Evolutionary conservation across 2,113 vertebrate genomes (phyloP).

Genomic region (Micromys minutus): DNA sequence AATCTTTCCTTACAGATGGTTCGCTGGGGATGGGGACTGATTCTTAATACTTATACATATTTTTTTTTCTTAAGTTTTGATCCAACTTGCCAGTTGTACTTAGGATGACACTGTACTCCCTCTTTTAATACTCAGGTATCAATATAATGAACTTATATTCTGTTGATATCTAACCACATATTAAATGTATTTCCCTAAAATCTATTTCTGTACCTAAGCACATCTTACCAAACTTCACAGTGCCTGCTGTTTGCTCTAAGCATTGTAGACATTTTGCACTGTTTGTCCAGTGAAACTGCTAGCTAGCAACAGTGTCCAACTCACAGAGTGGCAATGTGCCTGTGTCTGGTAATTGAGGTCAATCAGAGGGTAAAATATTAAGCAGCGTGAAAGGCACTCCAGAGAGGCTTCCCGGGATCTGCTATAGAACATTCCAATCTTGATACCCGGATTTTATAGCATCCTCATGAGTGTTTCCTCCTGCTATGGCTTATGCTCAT

Average conservation of each 20-base stretch:
- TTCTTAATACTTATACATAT: not conserved
- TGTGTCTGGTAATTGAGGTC: not conserved
- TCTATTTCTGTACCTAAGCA: not conserved
- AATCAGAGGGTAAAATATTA: not conserved
- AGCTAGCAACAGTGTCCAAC: not conserved
- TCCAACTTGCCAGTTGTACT: not conserved
- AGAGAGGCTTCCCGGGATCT: not conserved
- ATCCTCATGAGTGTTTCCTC: not conserved
- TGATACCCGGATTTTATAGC: not conserved
- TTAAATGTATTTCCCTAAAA: not conserved
- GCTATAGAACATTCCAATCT: not conserved
- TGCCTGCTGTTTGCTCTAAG: not conserved
- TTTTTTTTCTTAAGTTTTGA: not conserved
- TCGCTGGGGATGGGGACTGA: not conserved
- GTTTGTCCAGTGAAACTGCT: not conserved
- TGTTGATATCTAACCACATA: not conserved
- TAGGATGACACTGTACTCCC: not conserved
- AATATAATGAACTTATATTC: not conserved
- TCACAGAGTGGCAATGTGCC: not conserved
- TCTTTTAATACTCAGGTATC: not conserved
- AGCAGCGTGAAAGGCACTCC: not conserved
- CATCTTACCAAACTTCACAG: conserved; percentile 16
- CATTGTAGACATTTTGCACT: not conserved
- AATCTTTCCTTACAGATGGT: not conserved
- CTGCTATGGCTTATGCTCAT: not conserved